phyloP scores from a whole-genome alignment of 2,113 vertebrate species.

The Protomyctophum bolini region DNA sequence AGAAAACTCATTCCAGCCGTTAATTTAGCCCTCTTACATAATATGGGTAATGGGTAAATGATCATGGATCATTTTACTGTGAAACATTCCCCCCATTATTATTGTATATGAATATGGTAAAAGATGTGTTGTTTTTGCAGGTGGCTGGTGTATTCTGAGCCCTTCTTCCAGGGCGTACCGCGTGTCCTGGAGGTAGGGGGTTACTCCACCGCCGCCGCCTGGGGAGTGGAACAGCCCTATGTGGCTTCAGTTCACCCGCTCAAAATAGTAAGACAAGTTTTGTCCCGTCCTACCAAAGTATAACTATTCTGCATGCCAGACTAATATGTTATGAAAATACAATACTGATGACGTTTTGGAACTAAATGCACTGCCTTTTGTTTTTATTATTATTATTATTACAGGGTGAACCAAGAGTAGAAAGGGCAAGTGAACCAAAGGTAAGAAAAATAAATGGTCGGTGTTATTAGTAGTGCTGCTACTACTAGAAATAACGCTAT shows the following conservation, averaged over 20 bases:
- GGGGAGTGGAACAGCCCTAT: slow-evolving; percentile 84
- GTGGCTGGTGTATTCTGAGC: slow-evolving; percentile 90
- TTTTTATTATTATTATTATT: slow-evolving; percentile 24
- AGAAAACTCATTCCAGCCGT: no score
- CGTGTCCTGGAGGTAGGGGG: slow-evolving; percentile 90
- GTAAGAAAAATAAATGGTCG: slow-evolving; percentile 68
- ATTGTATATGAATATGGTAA: no score
- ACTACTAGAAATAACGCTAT: no score
- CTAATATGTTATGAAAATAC: no score
- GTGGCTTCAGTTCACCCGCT: slow-evolving; percentile 90
- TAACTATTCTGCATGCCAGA: no score
- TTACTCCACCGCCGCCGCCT: slow-evolving; percentile 84
- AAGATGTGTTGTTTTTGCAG: slow-evolving; percentile 60
- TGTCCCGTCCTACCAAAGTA: not conserved
- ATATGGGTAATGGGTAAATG: no score
- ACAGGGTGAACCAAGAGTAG: slow-evolving; percentile 90
- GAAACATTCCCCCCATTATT: no score
- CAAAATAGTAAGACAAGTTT: slow-evolving; percentile 82
- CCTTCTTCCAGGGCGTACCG: slow-evolving; percentile 88
- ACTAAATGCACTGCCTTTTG: not conserved
- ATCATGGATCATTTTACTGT: no score
- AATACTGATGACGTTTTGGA: not conserved
- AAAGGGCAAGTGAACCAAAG: slow-evolving; percentile 85
- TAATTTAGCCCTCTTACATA: no score
- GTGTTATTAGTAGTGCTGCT: not conserved